Evolutionary conservation across 1,140 invertebrate genomes (phyloP).

Genomic region (Wiebesia pumilae): DNA sequence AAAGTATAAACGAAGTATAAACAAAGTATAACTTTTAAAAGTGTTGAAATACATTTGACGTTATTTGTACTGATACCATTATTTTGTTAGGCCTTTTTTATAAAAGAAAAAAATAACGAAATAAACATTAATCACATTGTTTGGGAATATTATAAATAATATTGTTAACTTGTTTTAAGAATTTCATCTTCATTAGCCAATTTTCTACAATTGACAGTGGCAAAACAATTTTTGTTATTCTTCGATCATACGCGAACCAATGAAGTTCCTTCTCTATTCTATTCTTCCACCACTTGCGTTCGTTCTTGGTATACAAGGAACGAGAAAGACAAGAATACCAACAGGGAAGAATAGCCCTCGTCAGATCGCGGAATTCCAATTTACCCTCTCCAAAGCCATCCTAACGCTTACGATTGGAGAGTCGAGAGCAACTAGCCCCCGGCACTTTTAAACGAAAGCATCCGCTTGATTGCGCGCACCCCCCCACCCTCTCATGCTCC

Average conservation of each 20-base stretch:
- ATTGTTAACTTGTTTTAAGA: not conserved
- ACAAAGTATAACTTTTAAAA: no score
- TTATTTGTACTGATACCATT: no score
- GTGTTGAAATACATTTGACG: no score
- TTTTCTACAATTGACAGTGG: not conserved
- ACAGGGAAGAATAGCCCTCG: constrained; percentile 60
- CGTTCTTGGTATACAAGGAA: not conserved
- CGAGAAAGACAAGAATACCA: constrained; percentile 29
- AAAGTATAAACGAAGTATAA: no score
- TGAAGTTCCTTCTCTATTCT: not conserved
- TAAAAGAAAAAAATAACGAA: no score
- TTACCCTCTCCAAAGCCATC: constrained; percentile 66
- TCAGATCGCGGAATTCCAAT: constrained; percentile 73
- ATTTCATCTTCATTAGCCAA: not conserved
- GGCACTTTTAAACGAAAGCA: constrained; percentile 66
- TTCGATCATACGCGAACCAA: not conserved
- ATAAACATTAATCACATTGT: no score
- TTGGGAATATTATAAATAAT: no score
- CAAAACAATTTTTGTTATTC: not conserved
- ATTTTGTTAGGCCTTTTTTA: no score
- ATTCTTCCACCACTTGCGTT: not conserved
- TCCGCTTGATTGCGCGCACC: constrained; percentile 64
- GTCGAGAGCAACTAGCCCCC: constrained; percentile 11
- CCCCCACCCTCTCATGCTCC: constrained; percentile 49
- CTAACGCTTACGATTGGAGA: constrained; percentile 54